Evolutionary conservation across 2,888 invertebrate genomes (phyloP).

Genomic region (Rhagonycha lutea): DNA sequence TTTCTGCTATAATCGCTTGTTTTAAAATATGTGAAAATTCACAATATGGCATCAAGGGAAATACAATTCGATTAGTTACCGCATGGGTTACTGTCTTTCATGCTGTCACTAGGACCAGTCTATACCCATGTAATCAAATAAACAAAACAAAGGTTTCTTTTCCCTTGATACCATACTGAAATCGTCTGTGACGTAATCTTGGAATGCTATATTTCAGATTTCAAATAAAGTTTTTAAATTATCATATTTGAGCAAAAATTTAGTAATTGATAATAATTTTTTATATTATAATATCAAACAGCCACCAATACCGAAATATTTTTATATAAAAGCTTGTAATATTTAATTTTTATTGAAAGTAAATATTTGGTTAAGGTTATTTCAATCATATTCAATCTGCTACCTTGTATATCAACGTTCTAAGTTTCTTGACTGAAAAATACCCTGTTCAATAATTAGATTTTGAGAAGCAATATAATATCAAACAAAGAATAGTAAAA

Average conservation of each 20-base stretch:
- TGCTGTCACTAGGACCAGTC: background rate
- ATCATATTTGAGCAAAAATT: background rate
- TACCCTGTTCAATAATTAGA: background rate
- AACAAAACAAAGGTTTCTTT: background rate
- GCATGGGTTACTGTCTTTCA: background rate
- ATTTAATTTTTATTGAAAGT: background rate
- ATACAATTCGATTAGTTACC: background rate
- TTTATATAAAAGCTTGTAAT: background rate
- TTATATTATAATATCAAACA: background rate
- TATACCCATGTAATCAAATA: background rate
- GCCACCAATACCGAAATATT: background rate
- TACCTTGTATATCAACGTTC: background rate
- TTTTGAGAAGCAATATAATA: background rate
- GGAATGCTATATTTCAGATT: background rate
- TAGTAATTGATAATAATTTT: background rate
- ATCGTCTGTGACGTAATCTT: background rate
- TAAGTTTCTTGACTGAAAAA: background rate
- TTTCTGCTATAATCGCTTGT: background rate
- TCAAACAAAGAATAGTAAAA: background rate
- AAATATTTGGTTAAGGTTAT: background rate
- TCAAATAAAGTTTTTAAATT: background rate
- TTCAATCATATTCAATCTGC: background rate
- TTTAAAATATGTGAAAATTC: background rate
- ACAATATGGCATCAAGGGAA: background rate
- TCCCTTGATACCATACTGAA: background rate